A percentile compares a stretch with the other conserved stretches of the same genome.
These are phyloP conservation scores for Coptotermes formosanus DNA, from an alignment of 1,140 invertebrate species.

Conservation along the genomic window DNA sequence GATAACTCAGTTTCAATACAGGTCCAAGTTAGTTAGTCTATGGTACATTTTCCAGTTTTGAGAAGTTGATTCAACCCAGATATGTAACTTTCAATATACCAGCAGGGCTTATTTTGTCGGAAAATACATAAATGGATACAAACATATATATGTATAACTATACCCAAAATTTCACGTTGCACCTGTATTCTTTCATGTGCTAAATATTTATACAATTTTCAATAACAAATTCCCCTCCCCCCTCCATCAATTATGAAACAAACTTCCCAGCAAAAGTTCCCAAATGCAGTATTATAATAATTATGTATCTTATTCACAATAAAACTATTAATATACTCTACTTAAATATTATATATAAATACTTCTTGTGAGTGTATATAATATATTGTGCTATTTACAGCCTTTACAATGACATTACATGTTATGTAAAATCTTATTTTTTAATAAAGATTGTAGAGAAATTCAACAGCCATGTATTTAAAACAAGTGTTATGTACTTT, in stretches of 20 bases:
- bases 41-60: not conserved
- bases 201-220: not conserved
- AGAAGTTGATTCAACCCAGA: not conserved
- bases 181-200: not conserved
- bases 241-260: not conserved
- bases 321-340: not conserved
- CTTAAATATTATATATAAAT: not conserved
- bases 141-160: not conserved
- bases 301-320: not conserved
- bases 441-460: not conserved
- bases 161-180: not conserved
- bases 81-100: not conserved
- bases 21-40: not conserved
- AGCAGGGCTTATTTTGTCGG: not conserved
- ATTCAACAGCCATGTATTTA: not conserved
- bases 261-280: not conserved
- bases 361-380: not conserved
- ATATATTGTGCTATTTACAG: slow-evolving; percentile 17
- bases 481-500: not conserved
- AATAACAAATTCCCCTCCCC: not conserved
- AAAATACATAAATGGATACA: not conserved
- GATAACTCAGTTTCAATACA: not conserved
- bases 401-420: not conserved
- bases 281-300: not conserved
- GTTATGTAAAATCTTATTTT: not conserved